Evolutionary conservation across 2,797 vertebrate species (phyloP).

Genomic region (Glyptemys insculpta): DNA sequence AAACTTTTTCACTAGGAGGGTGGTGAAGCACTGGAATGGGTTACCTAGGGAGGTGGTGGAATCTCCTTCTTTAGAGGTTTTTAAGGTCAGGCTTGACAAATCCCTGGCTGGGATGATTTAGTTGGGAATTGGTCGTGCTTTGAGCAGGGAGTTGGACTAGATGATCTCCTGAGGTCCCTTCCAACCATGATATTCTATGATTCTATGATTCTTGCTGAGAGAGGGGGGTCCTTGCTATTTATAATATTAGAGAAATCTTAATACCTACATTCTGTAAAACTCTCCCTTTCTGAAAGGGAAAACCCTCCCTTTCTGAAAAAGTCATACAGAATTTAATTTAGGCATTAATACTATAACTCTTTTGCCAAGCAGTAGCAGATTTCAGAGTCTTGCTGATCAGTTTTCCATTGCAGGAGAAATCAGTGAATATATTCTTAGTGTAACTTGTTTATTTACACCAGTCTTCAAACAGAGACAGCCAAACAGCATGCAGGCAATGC

Average conservation of each 20-base stretch:
- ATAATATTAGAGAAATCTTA: not conserved
- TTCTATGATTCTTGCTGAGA: not conserved
- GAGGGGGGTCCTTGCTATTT: not conserved
- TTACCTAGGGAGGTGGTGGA: too few relatives aligned
- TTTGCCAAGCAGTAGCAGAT: not conserved
- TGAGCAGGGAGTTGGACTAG: too few relatives aligned
- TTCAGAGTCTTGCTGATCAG: not conserved
- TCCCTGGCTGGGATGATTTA: too few relatives aligned
- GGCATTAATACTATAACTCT: not conserved
- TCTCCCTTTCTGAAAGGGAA: not conserved
- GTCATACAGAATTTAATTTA: not conserved
- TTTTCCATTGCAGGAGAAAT: not conserved
- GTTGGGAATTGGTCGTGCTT: too few relatives aligned
- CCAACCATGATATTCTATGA: too few relatives aligned
- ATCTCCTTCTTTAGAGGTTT: too few relatives aligned
- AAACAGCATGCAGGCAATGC: fast-evolving
- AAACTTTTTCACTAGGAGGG: too few relatives aligned
- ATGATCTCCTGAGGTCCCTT: too few relatives aligned
- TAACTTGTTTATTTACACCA: not conserved
- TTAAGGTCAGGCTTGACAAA: too few relatives aligned
- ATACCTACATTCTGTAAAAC: not conserved
- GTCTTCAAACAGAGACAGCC: not conserved
- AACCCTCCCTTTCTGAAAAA: not conserved
- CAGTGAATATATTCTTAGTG: not conserved
- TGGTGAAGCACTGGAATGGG: too few relatives aligned